A percentile compares a stretch with the other conserved stretches of the same genome.
phyloP scores from a whole-genome alignment of 2,888 invertebrate genomes.

The Tetragonisca angustula region DNA sequence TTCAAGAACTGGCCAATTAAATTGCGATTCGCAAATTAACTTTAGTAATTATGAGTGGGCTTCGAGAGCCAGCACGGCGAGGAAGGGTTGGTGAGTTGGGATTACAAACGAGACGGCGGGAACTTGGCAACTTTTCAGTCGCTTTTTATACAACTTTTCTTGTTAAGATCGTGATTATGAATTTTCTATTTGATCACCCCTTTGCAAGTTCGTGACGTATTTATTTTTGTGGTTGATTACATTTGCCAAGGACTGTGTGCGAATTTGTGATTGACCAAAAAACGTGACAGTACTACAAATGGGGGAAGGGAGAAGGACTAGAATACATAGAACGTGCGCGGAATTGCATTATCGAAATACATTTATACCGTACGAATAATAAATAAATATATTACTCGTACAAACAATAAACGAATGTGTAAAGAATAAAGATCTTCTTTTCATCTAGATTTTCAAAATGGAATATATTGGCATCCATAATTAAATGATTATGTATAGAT shows the following conservation, averaged over 20 bases:
- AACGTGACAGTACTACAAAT: neutral
- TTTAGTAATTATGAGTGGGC: constrained; percentile 74
- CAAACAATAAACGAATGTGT: too few species aligned
- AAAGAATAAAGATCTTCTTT: neutral
- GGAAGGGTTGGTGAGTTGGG: constrained; percentile 64
- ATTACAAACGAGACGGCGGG: constrained; percentile 67
- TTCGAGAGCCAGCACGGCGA: constrained; percentile 57
- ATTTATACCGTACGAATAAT: neutral
- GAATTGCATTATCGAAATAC: neutral
- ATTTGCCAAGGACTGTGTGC: neutral
- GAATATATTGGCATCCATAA: neutral
- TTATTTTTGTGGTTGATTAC: neutral
- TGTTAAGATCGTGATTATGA: constrained; percentile 74
- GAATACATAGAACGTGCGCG: neutral
- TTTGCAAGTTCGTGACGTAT: neutral
- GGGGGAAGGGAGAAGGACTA: neutral
- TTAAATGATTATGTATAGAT: too few species aligned
- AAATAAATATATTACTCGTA: neutral
- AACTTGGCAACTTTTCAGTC: constrained; percentile 73
- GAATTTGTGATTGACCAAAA: neutral
- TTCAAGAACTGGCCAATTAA: constrained; percentile 74
- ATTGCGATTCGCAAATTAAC: constrained; percentile 75
- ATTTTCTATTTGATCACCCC: constrained; percentile 53
- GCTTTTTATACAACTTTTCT: constrained; percentile 73
- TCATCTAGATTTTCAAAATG: neutral